Conservation (phyloP, 2,797 vertebrate species). For the Hippopotamyrus pictus region DNA sequence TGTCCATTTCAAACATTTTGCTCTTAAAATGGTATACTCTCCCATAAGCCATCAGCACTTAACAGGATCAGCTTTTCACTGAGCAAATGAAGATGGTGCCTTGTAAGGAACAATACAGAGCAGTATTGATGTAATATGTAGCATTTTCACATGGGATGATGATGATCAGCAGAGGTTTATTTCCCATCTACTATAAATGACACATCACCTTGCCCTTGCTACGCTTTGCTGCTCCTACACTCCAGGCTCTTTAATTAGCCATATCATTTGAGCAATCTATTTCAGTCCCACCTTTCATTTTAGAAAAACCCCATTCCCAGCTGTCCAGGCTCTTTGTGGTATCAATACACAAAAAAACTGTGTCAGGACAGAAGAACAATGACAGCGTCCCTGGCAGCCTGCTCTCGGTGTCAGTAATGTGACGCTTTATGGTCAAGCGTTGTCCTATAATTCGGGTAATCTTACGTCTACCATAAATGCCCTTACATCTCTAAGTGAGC, state of each 20-base stretch:
- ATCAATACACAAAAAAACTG: conserved; percentile 18
- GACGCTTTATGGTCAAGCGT: neutral
- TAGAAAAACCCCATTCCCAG: conserved; percentile 37
- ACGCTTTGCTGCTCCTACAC: neutral
- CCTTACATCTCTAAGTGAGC: neutral
- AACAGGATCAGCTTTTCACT: neutral
- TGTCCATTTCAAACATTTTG: neutral
- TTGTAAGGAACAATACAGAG: neutral
- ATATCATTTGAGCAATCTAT: neutral
- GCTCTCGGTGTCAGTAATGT: neutral
- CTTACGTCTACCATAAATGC: neutral
- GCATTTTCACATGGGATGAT: neutral
- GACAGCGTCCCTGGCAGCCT: neutral
- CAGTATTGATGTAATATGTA: neutral
- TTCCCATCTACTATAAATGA: neutral
- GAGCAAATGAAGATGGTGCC: neutral
- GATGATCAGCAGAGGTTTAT: neutral
- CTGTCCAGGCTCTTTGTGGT: conserved; percentile 39
- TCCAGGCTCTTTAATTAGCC: neutral
- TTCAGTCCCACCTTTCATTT: neutral
- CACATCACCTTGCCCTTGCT: neutral
- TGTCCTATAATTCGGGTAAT: neutral
- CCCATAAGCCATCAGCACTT: neutral
- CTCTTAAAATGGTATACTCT: neutral
- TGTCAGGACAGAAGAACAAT: neutral